A percentile compares a stretch with the other conserved stretches of the same genome.
Evolutionary conservation across 2,113 vertebrate genomes (phyloP).

Genomic region (Rhinoderma darwinii): DNA sequence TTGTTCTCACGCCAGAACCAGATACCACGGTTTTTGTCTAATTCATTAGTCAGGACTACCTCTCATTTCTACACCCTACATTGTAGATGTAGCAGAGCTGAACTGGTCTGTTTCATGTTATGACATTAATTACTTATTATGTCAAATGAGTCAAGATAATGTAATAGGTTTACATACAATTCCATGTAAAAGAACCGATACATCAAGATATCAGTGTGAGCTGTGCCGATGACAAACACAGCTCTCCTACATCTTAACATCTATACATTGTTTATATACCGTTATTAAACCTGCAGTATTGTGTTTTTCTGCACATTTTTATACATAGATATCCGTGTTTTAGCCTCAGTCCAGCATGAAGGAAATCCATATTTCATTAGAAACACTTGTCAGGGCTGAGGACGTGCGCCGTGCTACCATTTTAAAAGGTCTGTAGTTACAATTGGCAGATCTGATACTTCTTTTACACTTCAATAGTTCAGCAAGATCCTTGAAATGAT

Average conservation of each 20-base stretch:
- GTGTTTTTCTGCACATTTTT: background rate
- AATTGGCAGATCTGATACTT: background rate
- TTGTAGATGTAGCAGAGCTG: background rate
- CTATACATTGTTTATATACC: background rate
- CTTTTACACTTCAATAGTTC: background rate
- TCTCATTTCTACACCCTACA: background rate
- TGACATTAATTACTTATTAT: too few species aligned
- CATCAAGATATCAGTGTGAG: background rate
- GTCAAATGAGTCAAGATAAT: too few species aligned
- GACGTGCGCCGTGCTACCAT: too few species aligned
- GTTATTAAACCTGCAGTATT: background rate
- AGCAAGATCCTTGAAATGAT: background rate
- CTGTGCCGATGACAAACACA: background rate
- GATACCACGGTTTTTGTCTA: background rate
- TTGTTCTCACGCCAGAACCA: background rate
- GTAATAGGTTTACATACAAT: too few species aligned
- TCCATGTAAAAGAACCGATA: too few species aligned
- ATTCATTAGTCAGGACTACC: background rate
- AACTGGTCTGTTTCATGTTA: too few species aligned
- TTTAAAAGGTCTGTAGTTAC: slow-evolving; percentile 17
- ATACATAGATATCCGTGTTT: background rate
- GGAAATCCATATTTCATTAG: background rate
- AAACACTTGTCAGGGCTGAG: background rate
- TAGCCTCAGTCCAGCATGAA: background rate
- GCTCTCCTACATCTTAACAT: background rate